phyloP scores from a whole-genome alignment of 2,797 vertebrate genomes.

The Tenualosa thibaudeaui region DNA sequence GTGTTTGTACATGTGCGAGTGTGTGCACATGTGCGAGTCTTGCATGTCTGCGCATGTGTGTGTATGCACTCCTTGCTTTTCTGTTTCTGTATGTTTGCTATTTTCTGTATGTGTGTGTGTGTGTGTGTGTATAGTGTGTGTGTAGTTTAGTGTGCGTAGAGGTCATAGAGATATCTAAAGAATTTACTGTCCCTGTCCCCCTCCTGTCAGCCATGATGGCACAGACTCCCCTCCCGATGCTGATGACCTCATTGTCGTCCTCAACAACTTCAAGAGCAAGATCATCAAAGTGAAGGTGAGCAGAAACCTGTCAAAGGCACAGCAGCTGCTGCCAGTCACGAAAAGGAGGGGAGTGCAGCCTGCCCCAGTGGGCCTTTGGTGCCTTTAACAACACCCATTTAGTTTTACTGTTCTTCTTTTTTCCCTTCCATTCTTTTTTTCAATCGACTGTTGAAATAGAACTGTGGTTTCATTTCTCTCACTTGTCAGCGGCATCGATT shows the following conservation, averaged over 20 bases:
- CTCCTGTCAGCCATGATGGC: conserved; percentile 85
- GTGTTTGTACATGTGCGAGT: background rate
- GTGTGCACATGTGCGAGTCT: no score
- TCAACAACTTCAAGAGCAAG: conserved; percentile 95
- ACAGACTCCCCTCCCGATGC: conserved; percentile 91
- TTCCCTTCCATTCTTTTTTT: background rate
- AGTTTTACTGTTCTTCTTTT: background rate
- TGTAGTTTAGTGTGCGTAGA: background rate
- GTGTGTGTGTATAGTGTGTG: background rate
- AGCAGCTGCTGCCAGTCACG: background rate
- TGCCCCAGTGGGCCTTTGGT: no score
- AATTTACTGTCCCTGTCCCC: conserved; percentile 4
- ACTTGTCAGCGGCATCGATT: no score
- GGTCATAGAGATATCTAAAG: background rate
- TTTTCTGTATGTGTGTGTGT: background rate
- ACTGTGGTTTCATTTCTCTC: no score
- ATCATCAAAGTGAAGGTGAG: conserved; percentile 98
- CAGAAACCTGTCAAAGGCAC: conserved; percentile 16
- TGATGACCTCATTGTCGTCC: conserved; percentile 85
- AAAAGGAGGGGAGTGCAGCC: background rate
- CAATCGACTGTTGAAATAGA: no score
- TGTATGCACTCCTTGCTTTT: background rate
- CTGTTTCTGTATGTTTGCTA: background rate
- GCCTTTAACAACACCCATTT: no score
- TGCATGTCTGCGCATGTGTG: background rate